Base-by-base conservation (phyloP, 2,113 vertebrate species). In the Peromyscus maniculatus region DNA sequence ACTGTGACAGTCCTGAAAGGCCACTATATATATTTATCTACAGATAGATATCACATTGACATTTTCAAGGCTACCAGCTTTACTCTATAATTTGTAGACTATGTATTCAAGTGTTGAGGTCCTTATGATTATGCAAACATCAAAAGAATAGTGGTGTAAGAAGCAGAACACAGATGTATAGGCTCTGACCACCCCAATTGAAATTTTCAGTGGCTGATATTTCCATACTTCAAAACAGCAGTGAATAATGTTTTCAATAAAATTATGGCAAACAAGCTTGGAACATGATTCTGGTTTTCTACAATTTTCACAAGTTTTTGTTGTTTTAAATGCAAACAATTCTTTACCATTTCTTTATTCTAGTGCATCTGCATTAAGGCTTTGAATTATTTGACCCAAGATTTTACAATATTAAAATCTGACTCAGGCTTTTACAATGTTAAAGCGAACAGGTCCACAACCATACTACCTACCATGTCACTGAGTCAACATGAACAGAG, bases 91-190 rank as follows among this genome's bases (percentile, higher is more conserved):
- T 93, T 71, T 98, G 98, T 97, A 98, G 98, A 96, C 98, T 98
- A 97, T 98, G 98, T 97, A 92, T 98, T 99, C 99, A 99, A 99
- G 98, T 99, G 98, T 99, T 98, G 98, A 99, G 99, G 98, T 98
- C 98, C 97, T 98, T 97, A 96, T 94, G 98, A 98, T 98, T 98
- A 97, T 0, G 83, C 98, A 98, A 98, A 98, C 95, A 96, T 97
- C 96, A 96, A 96, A 98, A 98, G 95, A 75, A 95, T 46, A 99
- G 98, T 99, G 98, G 98, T 98, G 95, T 97, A 89, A 97, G 96
- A 98, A 98, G 79, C 95, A 98, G 87, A 75, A 92, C n/a, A 91
- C 82, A 97, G 92, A 11, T 89, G 0, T 77, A 94, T 19, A 97
- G 98, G 98, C 98, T 98, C 98, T 75, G 78, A 93, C 95, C 94